Base-by-base conservation (phyloP, 2,888 invertebrate species). In the Drosophila fungiperda region DNA sequence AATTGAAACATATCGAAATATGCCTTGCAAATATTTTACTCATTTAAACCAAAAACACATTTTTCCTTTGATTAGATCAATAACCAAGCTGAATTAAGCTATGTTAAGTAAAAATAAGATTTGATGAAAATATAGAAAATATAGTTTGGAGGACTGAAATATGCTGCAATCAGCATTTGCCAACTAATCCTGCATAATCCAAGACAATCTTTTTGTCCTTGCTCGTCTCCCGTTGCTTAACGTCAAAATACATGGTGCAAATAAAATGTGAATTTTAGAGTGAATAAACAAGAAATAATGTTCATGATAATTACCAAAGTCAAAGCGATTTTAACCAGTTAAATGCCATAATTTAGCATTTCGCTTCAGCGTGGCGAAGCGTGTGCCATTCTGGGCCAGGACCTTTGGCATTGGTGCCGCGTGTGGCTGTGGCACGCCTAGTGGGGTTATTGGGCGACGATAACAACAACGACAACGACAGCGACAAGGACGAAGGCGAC, bases 211-310 rank as follows among this genome's bases (percentile, higher is more conserved):
- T 20, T 26, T 54, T 32, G 33, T 12, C 32, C n/a, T 49, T 17
- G 33, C 20, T 54, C n/a, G 42, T 61, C 48, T 58, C 9, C 9
- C 23, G 29, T 29, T 70, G 66, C 64, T 55, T 81, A 75, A 63
- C 68, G 58, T 23, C 40, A 52, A 68, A 81, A 69, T 79, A 83
- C 82, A 82, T 72, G 82, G 60, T 55, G 63, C 66, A 72, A 72
- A 89, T 87, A 89, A 87, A 88, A 83, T 78, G 79, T 63, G 70
- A 71, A 82, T 77, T 90, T 88, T 88, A 87, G 73, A 89, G 89
- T 89, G 75, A 78, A 90, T 87, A 87, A 90, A 90, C 76, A 83
- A 82, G 89, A 78, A 86, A 76, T 83, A 89, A 89, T 87, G 78
- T 63, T 89, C 80, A 86, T 80, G 89, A 86, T 87, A 90, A 87